phyloP scores from a whole-genome alignment of 2,113 vertebrate species.

The western clawed frog (Xenopus tropicalis) region DNA sequence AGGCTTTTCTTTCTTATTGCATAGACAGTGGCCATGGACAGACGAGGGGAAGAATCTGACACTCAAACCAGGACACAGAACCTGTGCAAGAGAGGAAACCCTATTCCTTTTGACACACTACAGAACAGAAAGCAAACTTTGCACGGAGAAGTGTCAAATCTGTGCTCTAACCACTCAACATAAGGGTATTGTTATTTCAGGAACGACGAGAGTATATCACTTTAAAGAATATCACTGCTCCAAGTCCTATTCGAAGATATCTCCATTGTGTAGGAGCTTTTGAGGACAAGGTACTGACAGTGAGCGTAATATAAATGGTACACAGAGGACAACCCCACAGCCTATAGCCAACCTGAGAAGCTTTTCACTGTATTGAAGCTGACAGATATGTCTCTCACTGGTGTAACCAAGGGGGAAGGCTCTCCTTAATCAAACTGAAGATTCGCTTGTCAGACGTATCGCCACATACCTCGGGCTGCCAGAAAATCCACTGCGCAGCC shows the following conservation, averaged over 20 bases:
- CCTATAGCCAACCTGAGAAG: conserved; percentile 1
- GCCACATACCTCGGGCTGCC: conserved; percentile 1
- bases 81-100: no score
- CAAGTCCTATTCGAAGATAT: neutral
- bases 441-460: conserved; percentile 18
- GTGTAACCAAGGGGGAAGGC: conserved; percentile 17
- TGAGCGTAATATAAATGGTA: neutral
- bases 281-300: neutral
- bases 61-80: no score
- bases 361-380: conserved; percentile 4
- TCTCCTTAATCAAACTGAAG: conserved; percentile 28
- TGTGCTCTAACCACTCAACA: no score
- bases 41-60: no score
- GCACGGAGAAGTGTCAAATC: no score
- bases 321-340: neutral
- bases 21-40: no score
- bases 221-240: no score
- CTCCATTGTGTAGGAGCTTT: neutral
- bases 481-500: conserved; percentile 20
- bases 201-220: neutral
- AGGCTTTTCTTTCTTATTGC: no score
- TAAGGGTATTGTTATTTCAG: no score
- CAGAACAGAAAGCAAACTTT: no score
- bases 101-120: no score
- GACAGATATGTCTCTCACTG: conserved; percentile 18